A percentile compares a stretch with the other conserved stretches of the same genome.
phyloP scores from a whole-genome alignment of 1,140 invertebrate species.

The Cherax destructor region DNA sequence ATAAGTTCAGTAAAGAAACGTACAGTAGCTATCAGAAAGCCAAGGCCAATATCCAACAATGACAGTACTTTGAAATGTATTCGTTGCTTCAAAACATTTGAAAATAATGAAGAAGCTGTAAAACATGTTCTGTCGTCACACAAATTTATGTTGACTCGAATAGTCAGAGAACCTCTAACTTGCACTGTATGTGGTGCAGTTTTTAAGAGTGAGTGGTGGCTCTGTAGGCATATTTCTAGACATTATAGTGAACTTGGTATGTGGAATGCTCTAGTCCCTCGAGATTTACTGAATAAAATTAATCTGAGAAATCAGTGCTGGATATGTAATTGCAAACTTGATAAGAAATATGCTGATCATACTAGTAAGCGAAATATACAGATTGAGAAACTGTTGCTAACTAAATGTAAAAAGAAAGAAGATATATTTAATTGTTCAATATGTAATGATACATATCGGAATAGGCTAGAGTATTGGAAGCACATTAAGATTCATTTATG shows the following conservation, averaged over 20 bases:
- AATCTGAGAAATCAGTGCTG: conserved; percentile 51
- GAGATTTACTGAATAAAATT: conserved; percentile 24
- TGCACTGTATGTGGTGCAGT: conserved; percentile 39
- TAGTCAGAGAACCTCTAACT: neutral
- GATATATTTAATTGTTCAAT: conserved; percentile 12
- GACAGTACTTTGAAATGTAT: neutral
- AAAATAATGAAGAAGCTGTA: neutral
- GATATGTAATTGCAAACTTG: conserved; percentile 51
- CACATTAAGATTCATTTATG: conserved; percentile 21
- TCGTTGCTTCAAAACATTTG: conserved; percentile 34
- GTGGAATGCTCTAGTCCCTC: conserved; percentile 53
- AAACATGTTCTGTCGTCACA: conserved; percentile 35
- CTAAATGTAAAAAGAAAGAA: neutral
- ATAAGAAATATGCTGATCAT: conserved; percentile 33
- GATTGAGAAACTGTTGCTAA: conserved; percentile 28
- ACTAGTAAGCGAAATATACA: conserved; percentile 37
- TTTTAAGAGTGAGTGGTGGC: conserved; percentile 46
- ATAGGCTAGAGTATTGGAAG: conserved; percentile 16
- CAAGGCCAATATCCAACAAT: neutral
- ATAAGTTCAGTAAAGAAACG: neutral
- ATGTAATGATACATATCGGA: conserved; percentile 20
- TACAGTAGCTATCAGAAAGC: neutral
- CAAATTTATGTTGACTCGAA: conserved; percentile 20
- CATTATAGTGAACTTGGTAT: conserved; percentile 41
- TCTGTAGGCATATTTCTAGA: conserved; percentile 52